Conservation (phyloP, 2,113 vertebrate genomes). For the Turdus rufiventris region DNA sequence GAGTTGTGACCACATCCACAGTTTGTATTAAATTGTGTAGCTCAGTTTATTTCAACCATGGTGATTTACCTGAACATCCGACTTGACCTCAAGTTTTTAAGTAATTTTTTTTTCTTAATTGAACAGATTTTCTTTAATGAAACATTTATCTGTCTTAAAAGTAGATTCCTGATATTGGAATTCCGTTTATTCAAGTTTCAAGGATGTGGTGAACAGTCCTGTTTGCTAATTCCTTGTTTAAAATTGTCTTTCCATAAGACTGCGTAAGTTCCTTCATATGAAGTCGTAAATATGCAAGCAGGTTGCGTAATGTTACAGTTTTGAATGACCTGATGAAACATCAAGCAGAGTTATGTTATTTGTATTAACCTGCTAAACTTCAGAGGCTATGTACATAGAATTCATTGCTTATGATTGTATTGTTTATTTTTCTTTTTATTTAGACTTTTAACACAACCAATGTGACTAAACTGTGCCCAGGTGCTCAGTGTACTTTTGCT, state of each 20-base stretch:
- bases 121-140: not conserved
- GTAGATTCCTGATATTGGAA: not conserved
- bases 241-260: not conserved
- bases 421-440: conserved; percentile 34
- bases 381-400: not conserved
- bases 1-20: not conserved
- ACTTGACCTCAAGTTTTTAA: not conserved
- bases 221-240: not conserved
- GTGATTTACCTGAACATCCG: not conserved
- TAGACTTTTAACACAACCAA: conserved; percentile 86
- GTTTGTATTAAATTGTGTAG: not conserved
- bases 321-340: not conserved
- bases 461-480: conserved; percentile 80
- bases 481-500: conserved; percentile 88
- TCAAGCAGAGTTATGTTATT: not conserved
- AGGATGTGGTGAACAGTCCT: not conserved
- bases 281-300: not conserved
- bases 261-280: not conserved
- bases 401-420: not conserved
- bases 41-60: not conserved
- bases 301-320: not conserved
- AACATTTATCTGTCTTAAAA: not conserved
- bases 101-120: not conserved
- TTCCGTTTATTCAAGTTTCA: not conserved
- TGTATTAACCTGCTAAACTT: not conserved